Conservation (phyloP, 2,888 invertebrate genomes). For the Polydesmus complanatus region DNA sequence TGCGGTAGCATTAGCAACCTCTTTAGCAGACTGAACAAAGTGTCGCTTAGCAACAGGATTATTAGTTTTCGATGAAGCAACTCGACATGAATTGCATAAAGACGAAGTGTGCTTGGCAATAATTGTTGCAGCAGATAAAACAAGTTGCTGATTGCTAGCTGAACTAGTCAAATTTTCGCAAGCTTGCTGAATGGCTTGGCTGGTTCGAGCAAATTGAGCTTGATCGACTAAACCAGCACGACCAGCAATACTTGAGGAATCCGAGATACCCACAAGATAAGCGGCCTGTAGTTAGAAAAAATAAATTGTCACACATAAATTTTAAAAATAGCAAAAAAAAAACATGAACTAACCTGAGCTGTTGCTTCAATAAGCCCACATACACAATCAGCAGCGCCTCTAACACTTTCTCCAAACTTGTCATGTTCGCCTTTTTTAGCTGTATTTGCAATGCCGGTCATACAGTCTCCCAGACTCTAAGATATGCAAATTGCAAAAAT, state of each 20-base stretch:
- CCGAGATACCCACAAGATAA: slow-evolving; percentile 85
- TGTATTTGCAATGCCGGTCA: slow-evolving; percentile 86
- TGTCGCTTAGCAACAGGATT: slow-evolving; percentile 88
- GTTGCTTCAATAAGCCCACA: slow-evolving; percentile 84
- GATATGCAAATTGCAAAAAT: background rate
- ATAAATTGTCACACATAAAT: background rate
- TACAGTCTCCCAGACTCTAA: slow-evolving; percentile 46
- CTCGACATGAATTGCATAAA: slow-evolving; percentile 85
- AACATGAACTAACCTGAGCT: slow-evolving; percentile 49
- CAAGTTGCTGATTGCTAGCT: slow-evolving; percentile 58
- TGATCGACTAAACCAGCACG: slow-evolving; percentile 78
- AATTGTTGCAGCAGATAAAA: slow-evolving; percentile 72
- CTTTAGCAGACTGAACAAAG: slow-evolving; percentile 94
- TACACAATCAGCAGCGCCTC: slow-evolving; percentile 69
- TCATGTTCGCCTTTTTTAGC: slow-evolving; percentile 77
- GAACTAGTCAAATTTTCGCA: slow-evolving; percentile 62
- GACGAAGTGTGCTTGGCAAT: slow-evolving; percentile 94
- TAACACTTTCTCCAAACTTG: slow-evolving; percentile 68
- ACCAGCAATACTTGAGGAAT: slow-evolving; percentile 76
- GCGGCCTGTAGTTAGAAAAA: slow-evolving; percentile 48
- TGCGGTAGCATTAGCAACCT: slow-evolving; percentile 91
- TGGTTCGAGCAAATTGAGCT: slow-evolving; percentile 70
- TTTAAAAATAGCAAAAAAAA: background rate
- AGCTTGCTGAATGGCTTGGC: slow-evolving; percentile 77
- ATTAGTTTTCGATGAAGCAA: slow-evolving; percentile 76